Conservation (phyloP, 2,113 vertebrate species). For the Centropus unirufus region DNA sequence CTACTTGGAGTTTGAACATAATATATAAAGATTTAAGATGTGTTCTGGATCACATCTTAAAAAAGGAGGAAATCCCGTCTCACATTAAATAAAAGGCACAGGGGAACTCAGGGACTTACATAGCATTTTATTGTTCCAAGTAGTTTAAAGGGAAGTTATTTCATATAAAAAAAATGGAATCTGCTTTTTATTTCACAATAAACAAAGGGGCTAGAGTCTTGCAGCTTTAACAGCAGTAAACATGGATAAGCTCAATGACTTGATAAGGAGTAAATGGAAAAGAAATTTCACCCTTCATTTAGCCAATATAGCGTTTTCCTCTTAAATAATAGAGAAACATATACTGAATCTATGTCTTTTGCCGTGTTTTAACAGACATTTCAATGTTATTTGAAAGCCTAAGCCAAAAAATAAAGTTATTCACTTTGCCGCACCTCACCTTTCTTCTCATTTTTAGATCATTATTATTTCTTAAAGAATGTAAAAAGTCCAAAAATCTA, state of each 20-base stretch:
- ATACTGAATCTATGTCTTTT: not conserved
- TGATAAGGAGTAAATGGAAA: not conserved
- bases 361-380: not conserved
- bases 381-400: not conserved
- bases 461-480: not conserved
- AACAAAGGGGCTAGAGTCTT: not conserved
- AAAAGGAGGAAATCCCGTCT: not conserved
- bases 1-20: conserved; percentile 2
- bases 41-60: not conserved
- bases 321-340: not conserved
- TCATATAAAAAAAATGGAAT: not conserved
- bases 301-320: not conserved
- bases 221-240: not conserved
- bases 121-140: not conserved
- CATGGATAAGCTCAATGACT: not conserved
- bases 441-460: not conserved
- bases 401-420: not conserved
- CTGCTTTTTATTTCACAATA: not conserved
- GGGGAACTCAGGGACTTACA: not conserved
- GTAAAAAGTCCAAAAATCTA: not conserved
- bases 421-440: not conserved
- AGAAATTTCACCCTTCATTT: not conserved
- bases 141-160: not conserved
- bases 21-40: conserved; percentile 24
- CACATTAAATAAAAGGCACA: not conserved